phyloP scores from a whole-genome alignment of 2,113 vertebrate genomes.

The Lichenostomus cassidix region DNA sequence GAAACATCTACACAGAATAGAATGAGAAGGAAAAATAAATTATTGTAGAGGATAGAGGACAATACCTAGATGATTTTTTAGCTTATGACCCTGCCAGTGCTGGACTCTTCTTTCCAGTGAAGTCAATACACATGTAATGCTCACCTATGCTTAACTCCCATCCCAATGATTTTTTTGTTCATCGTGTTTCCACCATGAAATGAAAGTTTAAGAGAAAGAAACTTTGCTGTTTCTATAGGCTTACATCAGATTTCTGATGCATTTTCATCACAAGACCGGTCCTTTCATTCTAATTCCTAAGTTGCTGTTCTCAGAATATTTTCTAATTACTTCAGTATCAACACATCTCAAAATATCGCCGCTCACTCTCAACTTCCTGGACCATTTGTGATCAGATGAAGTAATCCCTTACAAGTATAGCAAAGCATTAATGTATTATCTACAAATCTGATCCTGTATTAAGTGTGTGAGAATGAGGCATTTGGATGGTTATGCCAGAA shows the following conservation, averaged over 20 bases:
- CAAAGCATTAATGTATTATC: constrained; percentile 29
- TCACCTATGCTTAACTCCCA: background rate
- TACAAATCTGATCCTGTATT: constrained; percentile 15
- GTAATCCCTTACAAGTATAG: background rate
- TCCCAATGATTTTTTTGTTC: background rate
- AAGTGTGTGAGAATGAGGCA: background rate
- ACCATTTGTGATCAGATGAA: background rate
- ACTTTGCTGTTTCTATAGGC: background rate
- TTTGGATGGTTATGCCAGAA: background rate
- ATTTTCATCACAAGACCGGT: background rate
- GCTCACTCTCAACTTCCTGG: background rate
- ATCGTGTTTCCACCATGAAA: background rate
- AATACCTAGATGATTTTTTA: background rate
- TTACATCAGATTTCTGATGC: background rate
- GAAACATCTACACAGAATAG: background rate
- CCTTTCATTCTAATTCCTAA: background rate
- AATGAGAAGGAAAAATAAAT: background rate
- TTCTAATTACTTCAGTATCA: background rate
- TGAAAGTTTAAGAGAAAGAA: background rate
- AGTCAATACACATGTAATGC: background rate
- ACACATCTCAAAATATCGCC: background rate
- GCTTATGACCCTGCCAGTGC: background rate
- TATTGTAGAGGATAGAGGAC: background rate
- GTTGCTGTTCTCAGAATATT: background rate
- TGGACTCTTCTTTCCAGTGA: background rate